Evolutionary conservation across 2,113 vertebrate genomes (phyloP).

Genomic region (Hyaena hyaena): DNA sequence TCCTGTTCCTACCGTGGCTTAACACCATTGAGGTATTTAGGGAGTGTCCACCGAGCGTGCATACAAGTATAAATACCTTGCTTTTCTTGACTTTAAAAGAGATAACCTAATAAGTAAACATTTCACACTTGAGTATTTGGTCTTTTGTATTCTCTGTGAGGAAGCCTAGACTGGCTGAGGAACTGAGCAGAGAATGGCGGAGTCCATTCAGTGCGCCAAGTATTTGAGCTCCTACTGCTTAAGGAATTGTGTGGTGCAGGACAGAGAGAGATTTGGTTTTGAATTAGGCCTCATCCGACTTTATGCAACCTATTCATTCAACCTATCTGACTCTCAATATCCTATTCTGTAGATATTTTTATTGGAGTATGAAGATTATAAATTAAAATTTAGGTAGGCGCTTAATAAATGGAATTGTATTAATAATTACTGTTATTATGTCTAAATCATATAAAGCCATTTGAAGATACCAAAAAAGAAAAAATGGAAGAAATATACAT

Average conservation of each 20-base stretch:
- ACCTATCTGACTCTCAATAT: neutral
- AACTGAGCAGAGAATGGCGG: neutral
- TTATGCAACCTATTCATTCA: neutral
- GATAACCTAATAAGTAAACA: neutral
- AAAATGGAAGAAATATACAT: neutral
- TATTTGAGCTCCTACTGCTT: neutral
- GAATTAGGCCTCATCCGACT: neutral
- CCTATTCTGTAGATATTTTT: neutral
- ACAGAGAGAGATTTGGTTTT: neutral
- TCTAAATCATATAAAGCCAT: neutral
- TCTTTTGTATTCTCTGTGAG: neutral
- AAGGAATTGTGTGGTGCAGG: neutral
- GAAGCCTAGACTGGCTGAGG: neutral
- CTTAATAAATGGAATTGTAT: neutral
- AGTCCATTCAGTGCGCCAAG: neutral
- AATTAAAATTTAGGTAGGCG: neutral
- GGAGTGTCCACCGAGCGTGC: neutral
- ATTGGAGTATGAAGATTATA: neutral
- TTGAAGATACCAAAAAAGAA: neutral
- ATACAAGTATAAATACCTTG: neutral
- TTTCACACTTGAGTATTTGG: neutral
- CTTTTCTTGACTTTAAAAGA: neutral
- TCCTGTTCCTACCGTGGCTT: neutral
- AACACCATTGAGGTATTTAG: neutral
- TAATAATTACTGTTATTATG: neutral